Base-by-base conservation (phyloP, 2,113 vertebrate genomes). In the Empidonax alnorum region DNA sequence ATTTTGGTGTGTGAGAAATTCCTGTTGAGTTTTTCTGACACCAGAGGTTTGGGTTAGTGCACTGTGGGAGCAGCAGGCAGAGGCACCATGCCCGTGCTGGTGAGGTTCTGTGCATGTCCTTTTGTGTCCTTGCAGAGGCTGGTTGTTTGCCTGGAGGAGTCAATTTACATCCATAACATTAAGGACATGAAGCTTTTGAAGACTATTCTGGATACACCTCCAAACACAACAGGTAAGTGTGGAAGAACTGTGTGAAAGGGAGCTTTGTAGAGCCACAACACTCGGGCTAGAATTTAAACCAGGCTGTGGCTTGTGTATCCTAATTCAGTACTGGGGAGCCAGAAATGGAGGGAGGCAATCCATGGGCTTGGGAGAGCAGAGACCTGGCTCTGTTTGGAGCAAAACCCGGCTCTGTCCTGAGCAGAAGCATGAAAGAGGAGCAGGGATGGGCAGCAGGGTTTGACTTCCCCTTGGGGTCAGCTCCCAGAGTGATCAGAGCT, bases 151-250 rank as follows among this genome's bases (percentile, higher is more conserved):
- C 96, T 99, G 96, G 99, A 99, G 83, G 99, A 99, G 85, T 98
- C 98, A 2, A 98, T 99, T 96, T 99, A 99, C 95, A 99, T 99
- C 93, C 99, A 99, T 94, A 99, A 99, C 94, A 99, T 99, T 89
- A 99, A 99, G 93, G 99, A 99, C 96, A 99, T 99, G 99, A 99
- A 99, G 93, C 98, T 99, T 81, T 92, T 99, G 94, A 99, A 99
- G 97, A 99, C 99, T 35, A 98, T 99, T 94, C 95, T 99, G 96
- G 99, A 99, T 94, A 98, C 98, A 3, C 99, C 99, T 47, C 93
- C 95, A 56, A 99, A 99, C 90, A 96, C 98, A 23, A 98, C 98
- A 98, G 99, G 99, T 99, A 97, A 94, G 97, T 10, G 6, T 2
- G 0, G 41, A 20, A 76, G 39, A 82, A 1, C 14, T 30, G 28